These are phyloP conservation scores for Oligia fasciuncula DNA, from an alignment of 2,888 invertebrate genomes.

Conservation along the genomic window DNA sequence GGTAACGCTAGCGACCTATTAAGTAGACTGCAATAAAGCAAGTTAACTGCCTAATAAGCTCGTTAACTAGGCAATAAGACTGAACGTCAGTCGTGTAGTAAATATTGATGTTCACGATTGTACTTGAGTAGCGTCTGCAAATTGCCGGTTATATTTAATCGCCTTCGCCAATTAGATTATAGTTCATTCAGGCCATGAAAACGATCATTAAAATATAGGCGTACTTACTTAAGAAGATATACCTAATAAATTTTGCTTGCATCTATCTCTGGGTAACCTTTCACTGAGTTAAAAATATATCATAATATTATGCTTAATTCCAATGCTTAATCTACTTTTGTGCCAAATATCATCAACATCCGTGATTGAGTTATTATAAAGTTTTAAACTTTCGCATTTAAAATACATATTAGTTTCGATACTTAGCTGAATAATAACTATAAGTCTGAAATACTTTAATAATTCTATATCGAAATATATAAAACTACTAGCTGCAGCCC, in stretches of 20 bases:
- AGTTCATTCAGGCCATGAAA: constrained; percentile 28
- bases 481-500: too few species aligned
- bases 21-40: constrained; percentile 41
- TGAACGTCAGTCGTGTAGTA: constrained; percentile 13
- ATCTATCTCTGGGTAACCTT: background rate
- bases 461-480: background rate
- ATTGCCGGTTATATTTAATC: constrained; percentile 33
- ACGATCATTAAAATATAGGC: background rate
- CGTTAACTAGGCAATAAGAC: constrained; percentile 38
- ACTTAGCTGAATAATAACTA: background rate
- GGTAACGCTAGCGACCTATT: background rate
- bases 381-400: constrained; percentile 9
- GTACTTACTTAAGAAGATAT: background rate
- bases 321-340: background rate
- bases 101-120: constrained; percentile 31
- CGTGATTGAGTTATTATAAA: constrained; percentile 12
- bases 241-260: background rate
- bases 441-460: background rate
- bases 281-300: background rate
- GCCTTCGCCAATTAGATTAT: constrained; percentile 33
- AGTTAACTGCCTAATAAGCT: constrained; percentile 45
- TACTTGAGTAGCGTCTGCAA: constrained; percentile 34
- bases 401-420: background rate
- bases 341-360: constrained; percentile 3
- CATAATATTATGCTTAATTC: background rate